Evolutionary conservation across 2,797 vertebrate genomes (phyloP).

Genomic region (Clarias pachynema): DNA sequence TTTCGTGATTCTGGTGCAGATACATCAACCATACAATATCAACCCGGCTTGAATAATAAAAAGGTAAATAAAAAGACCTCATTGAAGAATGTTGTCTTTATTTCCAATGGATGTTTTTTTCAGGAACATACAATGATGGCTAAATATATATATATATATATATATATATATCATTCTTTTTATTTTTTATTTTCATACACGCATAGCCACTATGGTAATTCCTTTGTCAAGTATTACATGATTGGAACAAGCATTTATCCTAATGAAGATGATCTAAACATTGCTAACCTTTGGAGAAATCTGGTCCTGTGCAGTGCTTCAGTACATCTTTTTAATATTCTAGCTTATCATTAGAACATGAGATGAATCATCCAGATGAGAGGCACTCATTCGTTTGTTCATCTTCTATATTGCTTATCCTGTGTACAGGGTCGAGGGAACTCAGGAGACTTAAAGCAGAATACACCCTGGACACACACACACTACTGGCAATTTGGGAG

Average conservation of each 20-base stretch:
- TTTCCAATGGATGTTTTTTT: neutral
- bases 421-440: too few relatives aligned
- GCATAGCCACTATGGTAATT: neutral
- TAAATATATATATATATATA: neutral
- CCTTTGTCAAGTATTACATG: neutral
- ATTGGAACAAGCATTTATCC: neutral
- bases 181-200: neutral
- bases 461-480: too few relatives aligned
- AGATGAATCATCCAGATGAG: neutral
- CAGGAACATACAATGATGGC: too few relatives aligned
- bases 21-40: neutral
- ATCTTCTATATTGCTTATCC: too few relatives aligned
- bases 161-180: too few relatives aligned
- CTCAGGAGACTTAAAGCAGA: too few relatives aligned
- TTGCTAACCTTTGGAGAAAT: neutral
- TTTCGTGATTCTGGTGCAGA: conserved; percentile 17
- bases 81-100: neutral
- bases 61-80: neutral
- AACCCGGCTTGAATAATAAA: conserved; percentile 29
- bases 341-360: neutral
- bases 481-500: too few relatives aligned
- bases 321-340: too few relatives aligned
- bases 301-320: neutral
- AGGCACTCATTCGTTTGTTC: too few relatives aligned
- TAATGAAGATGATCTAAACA: neutral